Base-by-base conservation (phyloP, 2,888 invertebrate genomes). In the Trachelus tabidus region DNA sequence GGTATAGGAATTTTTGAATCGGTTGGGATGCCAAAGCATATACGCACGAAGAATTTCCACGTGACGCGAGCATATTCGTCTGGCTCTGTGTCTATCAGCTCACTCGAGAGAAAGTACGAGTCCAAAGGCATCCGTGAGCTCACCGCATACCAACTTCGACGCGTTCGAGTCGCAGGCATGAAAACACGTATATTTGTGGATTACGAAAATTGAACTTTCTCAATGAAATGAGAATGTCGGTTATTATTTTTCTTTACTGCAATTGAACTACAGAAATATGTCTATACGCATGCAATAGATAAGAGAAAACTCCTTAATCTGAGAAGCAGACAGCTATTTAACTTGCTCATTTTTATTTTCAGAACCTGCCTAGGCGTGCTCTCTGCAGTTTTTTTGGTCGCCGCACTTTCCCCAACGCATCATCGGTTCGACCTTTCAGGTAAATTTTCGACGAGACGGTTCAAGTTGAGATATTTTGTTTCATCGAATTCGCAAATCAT, bases 361-460 rank as follows among this genome's bases (percentile, higher is more conserved):
- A 91, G 91, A 84, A 86, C 84, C 86, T 87, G 88, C 84, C 81
- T 90, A 80, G 87, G 82, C 81, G 81, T 90, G 80, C 85, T 90
- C 83, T 85, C 84, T 75, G 82, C 87, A 82, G 80, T 89, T 77
- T 79, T 87, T 71, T 81, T 83, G 34, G 35, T 79, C 34, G 86
- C 79, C 40, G 87, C 90, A 79, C 79, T 89, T 82, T 85, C 89
- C 74, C 85, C 89, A 76, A 79, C 85, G 34, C 79, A 81, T 75
- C 85, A 83, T 37, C 87, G 87, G 76, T 88, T 89, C 79, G 87
- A 90, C 80, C 83, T 90, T 84, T 87, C 89, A 75, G 89, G 91
- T 90, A 83, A 88, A 87, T 80, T 35, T 30, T 34, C 31, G 4
- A 40, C 15, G 56, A 56, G 23, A 23, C 23, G 23, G 23, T 56